Percentiles rank a stretch among this genome's conserved stretches.
These are phyloP conservation scores for Onthophagus taurus DNA, from an alignment of 1,140 invertebrate genomes.

Conservation along the genomic window DNA sequence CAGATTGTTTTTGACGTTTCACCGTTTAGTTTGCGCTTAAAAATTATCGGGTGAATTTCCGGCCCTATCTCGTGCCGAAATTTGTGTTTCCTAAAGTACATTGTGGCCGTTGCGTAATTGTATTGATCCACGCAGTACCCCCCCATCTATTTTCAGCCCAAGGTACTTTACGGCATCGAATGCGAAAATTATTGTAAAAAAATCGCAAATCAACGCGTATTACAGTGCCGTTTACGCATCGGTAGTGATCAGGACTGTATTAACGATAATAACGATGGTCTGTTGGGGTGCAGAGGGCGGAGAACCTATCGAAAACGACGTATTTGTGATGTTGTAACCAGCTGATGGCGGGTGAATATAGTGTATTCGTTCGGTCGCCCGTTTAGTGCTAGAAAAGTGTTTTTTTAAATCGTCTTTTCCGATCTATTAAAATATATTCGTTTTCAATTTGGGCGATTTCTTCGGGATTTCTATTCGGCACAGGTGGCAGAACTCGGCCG, in stretches of 20 bases:
- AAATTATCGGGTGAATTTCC: slow-evolving; percentile 11
- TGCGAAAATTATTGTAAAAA: slow-evolving; percentile 28
- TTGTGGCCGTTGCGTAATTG: neutral
- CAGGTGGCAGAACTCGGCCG: neutral
- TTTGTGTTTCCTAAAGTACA: neutral
- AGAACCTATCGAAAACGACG: slow-evolving; percentile 22
- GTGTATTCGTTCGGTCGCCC: slow-evolving; percentile 19
- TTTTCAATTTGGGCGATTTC: slow-evolving; percentile 8
- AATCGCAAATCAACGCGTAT: slow-evolving; percentile 3
- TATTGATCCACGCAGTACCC: slow-evolving; percentile 15
- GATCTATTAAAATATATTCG: slow-evolving; percentile 1
- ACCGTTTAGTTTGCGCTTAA: slow-evolving; percentile 5
- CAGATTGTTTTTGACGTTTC: slow-evolving; percentile 8
- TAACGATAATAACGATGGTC: slow-evolving; percentile 23
- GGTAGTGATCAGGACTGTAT: slow-evolving; percentile 10
- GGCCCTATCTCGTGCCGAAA: neutral
- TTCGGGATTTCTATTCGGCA: slow-evolving; percentile 6
- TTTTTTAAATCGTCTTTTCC: slow-evolving; percentile 4
- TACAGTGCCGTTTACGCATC: slow-evolving; percentile 2
- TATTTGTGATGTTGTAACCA: slow-evolving; percentile 34
- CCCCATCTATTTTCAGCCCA: slow-evolving; percentile 40
- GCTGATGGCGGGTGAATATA: slow-evolving; percentile 39
- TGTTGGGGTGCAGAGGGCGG: slow-evolving; percentile 16
- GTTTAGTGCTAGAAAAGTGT: slow-evolving; percentile 12
- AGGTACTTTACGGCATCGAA: slow-evolving; percentile 38